Conservation (phyloP, 35 echinoderm and acorn worm species). For the Acanthaster planci region DNA sequence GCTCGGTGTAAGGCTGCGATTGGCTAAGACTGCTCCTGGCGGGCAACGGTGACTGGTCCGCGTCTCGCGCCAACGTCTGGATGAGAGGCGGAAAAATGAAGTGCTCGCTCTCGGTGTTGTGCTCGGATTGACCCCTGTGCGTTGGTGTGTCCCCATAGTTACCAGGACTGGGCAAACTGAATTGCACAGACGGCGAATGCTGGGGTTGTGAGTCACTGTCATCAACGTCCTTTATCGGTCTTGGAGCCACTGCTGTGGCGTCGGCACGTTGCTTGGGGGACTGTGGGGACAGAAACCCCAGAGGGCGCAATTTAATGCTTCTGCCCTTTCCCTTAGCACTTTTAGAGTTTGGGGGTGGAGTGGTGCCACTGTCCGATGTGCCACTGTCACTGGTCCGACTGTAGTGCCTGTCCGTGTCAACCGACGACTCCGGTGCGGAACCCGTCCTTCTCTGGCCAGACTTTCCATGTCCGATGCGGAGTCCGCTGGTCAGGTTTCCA, state of each 20-base stretch:
- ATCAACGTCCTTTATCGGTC: background rate
- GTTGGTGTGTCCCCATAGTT: background rate
- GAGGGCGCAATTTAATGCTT: conserved; percentile 15
- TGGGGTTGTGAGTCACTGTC: background rate
- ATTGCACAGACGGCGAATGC: background rate
- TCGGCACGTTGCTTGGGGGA: background rate
- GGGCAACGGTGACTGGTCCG: background rate
- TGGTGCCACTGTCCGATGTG: background rate
- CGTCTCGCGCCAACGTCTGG: background rate
- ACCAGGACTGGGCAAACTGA: background rate
- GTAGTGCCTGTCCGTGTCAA: background rate
- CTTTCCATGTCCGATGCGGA: conserved; percentile 42
- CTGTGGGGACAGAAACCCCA: background rate
- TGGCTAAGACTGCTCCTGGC: background rate
- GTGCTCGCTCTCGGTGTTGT: background rate
- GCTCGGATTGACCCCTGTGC: background rate
- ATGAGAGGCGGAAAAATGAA: conserved; percentile 2
- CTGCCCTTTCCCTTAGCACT: background rate
- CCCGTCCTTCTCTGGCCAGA: conserved; percentile 4
- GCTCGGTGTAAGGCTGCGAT: background rate
- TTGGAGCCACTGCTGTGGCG: background rate
- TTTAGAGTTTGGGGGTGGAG: conserved; percentile 18
- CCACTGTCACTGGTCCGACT: conserved; percentile 34
- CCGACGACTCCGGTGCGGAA: background rate
- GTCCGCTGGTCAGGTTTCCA: conserved; percentile 52